Evolutionary conservation across 1,140 invertebrate species (phyloP), one percentile per base, ranked within the genome.

Genomic region (Leptopilina clavipes): DNA sequence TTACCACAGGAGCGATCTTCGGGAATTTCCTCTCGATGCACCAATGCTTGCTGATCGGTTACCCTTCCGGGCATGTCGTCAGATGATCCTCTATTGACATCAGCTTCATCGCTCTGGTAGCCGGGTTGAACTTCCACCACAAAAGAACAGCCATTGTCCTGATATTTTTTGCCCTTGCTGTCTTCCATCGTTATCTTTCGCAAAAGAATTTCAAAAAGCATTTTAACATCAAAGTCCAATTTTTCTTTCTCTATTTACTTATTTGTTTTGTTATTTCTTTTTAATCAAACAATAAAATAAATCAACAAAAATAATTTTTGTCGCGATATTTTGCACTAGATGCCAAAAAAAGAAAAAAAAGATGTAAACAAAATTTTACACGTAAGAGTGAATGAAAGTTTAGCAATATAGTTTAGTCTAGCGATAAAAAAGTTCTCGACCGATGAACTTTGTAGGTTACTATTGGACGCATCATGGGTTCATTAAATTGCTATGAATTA

Each of bases 121-220:
- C 82, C 78, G 71, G 87, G 79, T 77, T 91, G 77, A 74, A 95
- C 94, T 82, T 95, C 94, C 3, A 95, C 94, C 1, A 95, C 94
- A 77, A 95, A 95, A 25, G 95, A 94, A n/a, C 94, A 94, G 75
- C 94, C 93, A 86, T 94, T 93, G 79, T 94, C 93, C 48, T 89
- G 81, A 54, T 85, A 88, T 72, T 85, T 86, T 74, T 81, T 82
- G 75, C 79, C 82, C 72, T 84, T 86, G 74, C 83, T 85, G 52
- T 89, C 86, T 70, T 89, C 89, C 84, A 89, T 86, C 71, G 88
- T 88, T 59, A 90, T 85, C 90, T 91, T 76, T 17, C 81, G 84
- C 74, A 70, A 59, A 52, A 74, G n/a, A 77, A 76, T 72, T 70
- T 5, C 45, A 37, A n/a, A n/a, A n/a, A 54, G 72, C 25, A 80